Evolutionary conservation across 1,140 invertebrate genomes (phyloP), one percentile per base, ranked within the genome.

Genomic region (Patella vulgata): DNA sequence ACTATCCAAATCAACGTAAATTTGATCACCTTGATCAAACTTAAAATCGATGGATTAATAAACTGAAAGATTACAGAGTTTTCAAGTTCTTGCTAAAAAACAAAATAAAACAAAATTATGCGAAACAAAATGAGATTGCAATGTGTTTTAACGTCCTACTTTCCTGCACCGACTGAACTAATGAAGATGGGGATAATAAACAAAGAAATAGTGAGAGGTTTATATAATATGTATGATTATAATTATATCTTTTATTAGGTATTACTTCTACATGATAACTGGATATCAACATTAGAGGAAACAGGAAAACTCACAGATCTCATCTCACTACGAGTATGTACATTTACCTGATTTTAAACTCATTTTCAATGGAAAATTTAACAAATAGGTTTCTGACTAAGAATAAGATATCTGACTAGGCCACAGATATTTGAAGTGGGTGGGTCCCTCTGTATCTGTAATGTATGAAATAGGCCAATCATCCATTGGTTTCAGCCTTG

Each of bases 241-340:
- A 9, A 19, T 50, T 44, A 44, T 14, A 53, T 36, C 36, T 5
- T 3, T 53, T 58, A 68, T 25, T 56, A 79, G 77, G 73, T 69
- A 44, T 81, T 85, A 17, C 59, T 88, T 74, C 83, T 93, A 62
- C 84, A 91, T 63, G 84, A 87, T 59, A 93, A 93, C 83, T 85
- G 86, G 54, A 81, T 93, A 59, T 85, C 86, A 56, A 88, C 89
- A 46, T 79, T 93, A n/a, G 86, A 87, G 65, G 88, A 88, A 70
- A 91, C 90, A 69, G 91, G 91, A 55, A 86, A 87, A 70, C 82
- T 92, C 70, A 85, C 85, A 63, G 90, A 93, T 83, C 85, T 93
- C 88, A 91, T 82, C 82, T 92, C 88, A 17, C 81, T 93, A 52
- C 88, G 66, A 59, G 73, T 79, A 67, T 68, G 68, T 60, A 36